Conservation (phyloP, 2,113 vertebrate species). For the Talpa occidentalis region DNA sequence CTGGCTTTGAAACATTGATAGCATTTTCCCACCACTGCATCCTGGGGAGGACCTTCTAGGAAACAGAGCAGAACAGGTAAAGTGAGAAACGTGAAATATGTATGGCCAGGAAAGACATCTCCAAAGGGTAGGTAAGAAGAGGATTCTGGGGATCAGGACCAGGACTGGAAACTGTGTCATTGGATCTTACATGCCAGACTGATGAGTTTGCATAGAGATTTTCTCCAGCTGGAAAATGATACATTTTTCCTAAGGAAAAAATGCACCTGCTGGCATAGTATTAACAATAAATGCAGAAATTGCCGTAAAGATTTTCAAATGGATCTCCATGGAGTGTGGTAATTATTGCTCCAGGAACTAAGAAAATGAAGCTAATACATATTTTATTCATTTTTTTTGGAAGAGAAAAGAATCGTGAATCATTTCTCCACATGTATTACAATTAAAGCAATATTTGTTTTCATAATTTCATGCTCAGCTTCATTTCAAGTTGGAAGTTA, state of each 20-base stretch:
- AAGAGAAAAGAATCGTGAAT: not conserved
- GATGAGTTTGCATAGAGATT: not conserved
- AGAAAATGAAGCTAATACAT: not conserved
- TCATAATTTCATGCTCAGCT: not conserved
- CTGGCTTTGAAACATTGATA: not conserved
- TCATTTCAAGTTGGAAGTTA: not conserved
- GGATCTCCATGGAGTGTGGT: not conserved
- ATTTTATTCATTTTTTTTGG: not conserved
- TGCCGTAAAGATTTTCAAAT: not conserved
- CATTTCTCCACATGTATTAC: not conserved
- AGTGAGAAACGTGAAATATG: not conserved
- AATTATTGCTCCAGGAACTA: not conserved
- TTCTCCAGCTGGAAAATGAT: not conserved
- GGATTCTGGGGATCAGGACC: not conserved
- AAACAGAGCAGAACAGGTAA: not conserved
- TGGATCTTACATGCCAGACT: not conserved
- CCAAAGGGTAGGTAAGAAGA: not conserved
- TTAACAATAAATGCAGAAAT: not conserved
- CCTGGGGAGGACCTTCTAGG: not conserved
- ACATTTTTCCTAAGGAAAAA: not conserved
- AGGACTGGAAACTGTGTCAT: not conserved
- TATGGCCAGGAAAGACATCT: not conserved
- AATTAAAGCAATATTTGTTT: constrained; percentile 40
- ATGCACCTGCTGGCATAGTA: not conserved
- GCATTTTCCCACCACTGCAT: not conserved